Conservation (phyloP, 2,888 invertebrate genomes). For the Hoplodrina blanda region DNA sequence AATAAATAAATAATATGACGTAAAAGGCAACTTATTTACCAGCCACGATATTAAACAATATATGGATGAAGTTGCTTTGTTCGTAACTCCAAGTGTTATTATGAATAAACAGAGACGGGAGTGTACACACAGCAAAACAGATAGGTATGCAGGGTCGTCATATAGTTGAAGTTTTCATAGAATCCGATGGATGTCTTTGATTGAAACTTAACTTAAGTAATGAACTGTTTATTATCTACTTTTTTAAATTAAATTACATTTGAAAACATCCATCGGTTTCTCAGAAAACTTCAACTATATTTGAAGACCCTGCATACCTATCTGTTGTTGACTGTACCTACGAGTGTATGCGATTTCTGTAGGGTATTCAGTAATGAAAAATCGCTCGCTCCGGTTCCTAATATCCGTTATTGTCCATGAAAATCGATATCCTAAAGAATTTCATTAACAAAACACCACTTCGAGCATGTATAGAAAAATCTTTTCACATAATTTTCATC, state of each 20-base stretch:
- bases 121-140: too few relatives aligned
- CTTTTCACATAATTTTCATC: slow-evolving; percentile 85
- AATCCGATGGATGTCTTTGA: too few relatives aligned
- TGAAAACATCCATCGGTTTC: too few relatives aligned
- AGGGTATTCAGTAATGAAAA: slow-evolving; percentile 29
- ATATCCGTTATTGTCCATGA: slow-evolving; percentile 67
- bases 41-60: slow-evolving; percentile 25
- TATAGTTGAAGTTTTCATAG: too few relatives aligned
- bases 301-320: too few relatives aligned
- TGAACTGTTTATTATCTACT: too few relatives aligned
- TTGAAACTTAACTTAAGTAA: too few relatives aligned
- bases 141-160: too few relatives aligned
- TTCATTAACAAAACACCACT: slow-evolving; percentile 80
- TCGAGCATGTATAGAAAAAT: slow-evolving; percentile 76
- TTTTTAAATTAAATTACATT: too few relatives aligned
- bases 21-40: slow-evolving; percentile 30
- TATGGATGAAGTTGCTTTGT: slow-evolving; percentile 24
- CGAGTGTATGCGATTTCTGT: slow-evolving; percentile 6
- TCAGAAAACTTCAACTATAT: too few relatives aligned
- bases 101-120: slow-evolving; percentile 30
- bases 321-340: too few relatives aligned
- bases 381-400: slow-evolving; percentile 19
- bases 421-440: slow-evolving; percentile 75
- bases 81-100: slow-evolving; percentile 13
- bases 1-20: too few relatives aligned